Evolutionary conservation across 2,888 invertebrate species (phyloP), one percentile per base, ranked within the genome.

Genomic region (Pterobdella sp.): DNA sequence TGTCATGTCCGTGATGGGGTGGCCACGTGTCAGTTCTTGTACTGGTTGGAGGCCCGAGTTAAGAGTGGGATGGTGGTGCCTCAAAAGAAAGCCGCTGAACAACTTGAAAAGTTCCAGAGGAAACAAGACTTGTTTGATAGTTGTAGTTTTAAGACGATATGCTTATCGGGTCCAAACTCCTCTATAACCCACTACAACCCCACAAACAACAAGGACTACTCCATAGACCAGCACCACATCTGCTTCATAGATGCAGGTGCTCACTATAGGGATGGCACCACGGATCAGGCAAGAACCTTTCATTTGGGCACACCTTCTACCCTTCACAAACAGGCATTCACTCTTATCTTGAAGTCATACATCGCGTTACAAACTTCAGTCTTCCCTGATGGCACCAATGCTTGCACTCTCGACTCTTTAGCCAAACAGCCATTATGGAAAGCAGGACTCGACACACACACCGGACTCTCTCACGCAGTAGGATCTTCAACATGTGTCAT

Each of bases 191-290:
- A 84, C 75, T 84, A 84, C 76, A 72, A 72, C 77, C 77, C n/a
- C n/a, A n/a, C n/a, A n/a, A n/a, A n/a, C n/a, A n/a, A n/a, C n/a
- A n/a, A n/a, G n/a, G n/a, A 83, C 75, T 76, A 89, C 22, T 85
- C 86, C 14, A 89, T 97, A n/a, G 88, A 87, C 18, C 85, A n/a
- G n/a, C n/a, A n/a, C n/a, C n/a, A 92, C 77, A 85, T 96, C 76
- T 97, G 94, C 83, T 86, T 98, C 0, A 89, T 95, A 78, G 98
- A 98, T 83, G 95, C 96, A 0, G 98, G 97, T 26, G 95, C 92
- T 71, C 97, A 97, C 83, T 97, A 95, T 74, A 89, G 88, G 79
- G 93, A 94, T 82, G 95, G 95, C 31, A 96, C 95, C 0, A 96
- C 95, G 0, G 95, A 96, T 82, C 91, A 95, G 0, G 95, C 95